phyloP scores from a whole-genome alignment of 2,113 vertebrate genomes.

The Paradoxurus hermaphroditus region DNA sequence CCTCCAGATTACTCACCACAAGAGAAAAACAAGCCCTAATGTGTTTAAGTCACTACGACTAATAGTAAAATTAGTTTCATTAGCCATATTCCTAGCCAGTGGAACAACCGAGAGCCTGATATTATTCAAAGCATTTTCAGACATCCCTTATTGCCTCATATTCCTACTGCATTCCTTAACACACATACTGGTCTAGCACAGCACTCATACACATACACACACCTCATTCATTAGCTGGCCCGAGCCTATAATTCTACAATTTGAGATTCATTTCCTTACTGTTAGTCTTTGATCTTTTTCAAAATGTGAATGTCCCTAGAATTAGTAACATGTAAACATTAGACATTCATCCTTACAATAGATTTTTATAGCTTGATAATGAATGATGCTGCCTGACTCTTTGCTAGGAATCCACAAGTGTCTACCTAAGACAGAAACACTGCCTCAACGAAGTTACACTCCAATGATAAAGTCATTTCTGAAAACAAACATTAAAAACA shows the following conservation, averaged over 20 bases:
- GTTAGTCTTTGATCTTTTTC: neutral
- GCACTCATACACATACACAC: neutral
- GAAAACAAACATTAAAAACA: neutral
- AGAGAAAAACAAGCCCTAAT: neutral
- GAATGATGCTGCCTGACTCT: neutral
- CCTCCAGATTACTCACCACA: neutral
- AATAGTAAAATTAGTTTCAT: neutral
- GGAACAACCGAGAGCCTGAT: neutral
- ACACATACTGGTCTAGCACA: neutral
- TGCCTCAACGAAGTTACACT: neutral
- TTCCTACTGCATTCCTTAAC: neutral
- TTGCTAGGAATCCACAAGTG: neutral
- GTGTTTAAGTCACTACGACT: neutral
- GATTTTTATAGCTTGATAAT: slow-evolving; percentile 3
- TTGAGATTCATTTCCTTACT: slow-evolving; percentile 11
- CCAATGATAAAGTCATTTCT: neutral
- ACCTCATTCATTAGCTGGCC: neutral
- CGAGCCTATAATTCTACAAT: neutral
- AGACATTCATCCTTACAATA: neutral
- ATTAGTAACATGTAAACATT: neutral
- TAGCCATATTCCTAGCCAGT: neutral
- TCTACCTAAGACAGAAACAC: neutral
- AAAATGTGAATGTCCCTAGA: neutral
- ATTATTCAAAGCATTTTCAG: neutral
- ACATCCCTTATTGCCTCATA: neutral